Evolutionary conservation across 1,140 invertebrate genomes (phyloP).

Genomic region (Drosophila punjabiensis): DNA sequence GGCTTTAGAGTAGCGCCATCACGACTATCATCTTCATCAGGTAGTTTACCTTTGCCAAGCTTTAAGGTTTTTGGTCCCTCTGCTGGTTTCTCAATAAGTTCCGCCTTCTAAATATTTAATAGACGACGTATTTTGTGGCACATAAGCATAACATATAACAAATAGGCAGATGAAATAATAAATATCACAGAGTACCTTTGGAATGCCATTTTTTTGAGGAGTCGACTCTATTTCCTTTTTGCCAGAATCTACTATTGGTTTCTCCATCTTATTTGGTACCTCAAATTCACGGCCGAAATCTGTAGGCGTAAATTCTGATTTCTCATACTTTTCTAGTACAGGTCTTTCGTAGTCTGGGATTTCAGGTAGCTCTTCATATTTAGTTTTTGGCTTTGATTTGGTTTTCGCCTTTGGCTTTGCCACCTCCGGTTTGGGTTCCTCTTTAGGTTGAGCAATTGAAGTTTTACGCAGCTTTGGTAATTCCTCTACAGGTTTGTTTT

Average conservation of each 20-base stretch:
- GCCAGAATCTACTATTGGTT: slow-evolving; percentile 60
- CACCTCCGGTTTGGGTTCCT: slow-evolving; percentile 68
- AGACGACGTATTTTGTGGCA: neutral
- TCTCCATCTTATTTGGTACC: slow-evolving; percentile 82
- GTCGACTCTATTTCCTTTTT: slow-evolving; percentile 59
- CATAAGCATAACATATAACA: neutral
- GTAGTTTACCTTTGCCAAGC: slow-evolving; percentile 79
- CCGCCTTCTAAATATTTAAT: slow-evolving; percentile 55
- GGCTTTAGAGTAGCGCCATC: slow-evolving; percentile 72
- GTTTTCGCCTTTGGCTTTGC: slow-evolving; percentile 86
- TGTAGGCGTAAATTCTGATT: slow-evolving; percentile 82
- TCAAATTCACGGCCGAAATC: slow-evolving; percentile 77
- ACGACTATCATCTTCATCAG: slow-evolving; percentile 60
- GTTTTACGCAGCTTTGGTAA: slow-evolving; percentile 83
- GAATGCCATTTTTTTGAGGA: slow-evolving; percentile 64
- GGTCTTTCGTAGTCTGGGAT: slow-evolving; percentile 90
- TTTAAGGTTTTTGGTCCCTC: slow-evolving; percentile 66
- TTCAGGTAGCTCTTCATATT: slow-evolving; percentile 90
- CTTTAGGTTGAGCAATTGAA: slow-evolving; percentile 65
- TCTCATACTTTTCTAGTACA: slow-evolving; percentile 87
- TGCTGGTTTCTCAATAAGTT: slow-evolving; percentile 30
- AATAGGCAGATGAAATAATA: neutral
- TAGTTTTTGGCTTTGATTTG: slow-evolving; percentile 86
- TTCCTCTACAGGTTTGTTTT: slow-evolving; percentile 65
- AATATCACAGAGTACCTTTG: slow-evolving; percentile 65